Percentiles rank a stretch among this genome's conserved stretches.
phyloP scores from a whole-genome alignment of 2,888 invertebrate species.

The Hydroisotoma schaefferi region DNA sequence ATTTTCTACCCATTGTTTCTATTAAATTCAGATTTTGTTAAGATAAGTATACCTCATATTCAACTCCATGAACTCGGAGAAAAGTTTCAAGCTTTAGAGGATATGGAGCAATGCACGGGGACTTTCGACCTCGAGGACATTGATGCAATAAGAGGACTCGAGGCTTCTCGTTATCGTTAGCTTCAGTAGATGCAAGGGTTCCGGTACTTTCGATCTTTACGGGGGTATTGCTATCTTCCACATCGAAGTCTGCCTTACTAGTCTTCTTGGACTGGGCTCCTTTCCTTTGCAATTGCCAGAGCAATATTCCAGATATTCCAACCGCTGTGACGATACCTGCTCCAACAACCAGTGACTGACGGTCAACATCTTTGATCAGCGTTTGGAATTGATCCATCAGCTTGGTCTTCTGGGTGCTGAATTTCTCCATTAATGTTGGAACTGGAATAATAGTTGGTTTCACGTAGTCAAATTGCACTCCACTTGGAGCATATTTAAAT shows the following conservation, averaged over 20 bases:
- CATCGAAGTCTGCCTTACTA: constrained; percentile 1
- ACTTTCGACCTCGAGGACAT: constrained; percentile 39
- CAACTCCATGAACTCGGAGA: constrained; percentile 35
- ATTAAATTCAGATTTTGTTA: not conserved
- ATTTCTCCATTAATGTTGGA: not conserved
- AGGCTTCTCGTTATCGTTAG: constrained; percentile 12
- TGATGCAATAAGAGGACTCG: constrained; percentile 31
- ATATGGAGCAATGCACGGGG: constrained; percentile 45
- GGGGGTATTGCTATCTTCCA: not conserved
- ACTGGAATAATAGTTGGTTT: too few relatives aligned
- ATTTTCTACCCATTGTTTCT: not conserved
- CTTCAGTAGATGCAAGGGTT: constrained; percentile 9
- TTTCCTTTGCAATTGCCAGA: constrained; percentile 12
- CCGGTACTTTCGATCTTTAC: not conserved
- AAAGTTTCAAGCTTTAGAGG: constrained; percentile 45
- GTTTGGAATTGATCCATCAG: not conserved
- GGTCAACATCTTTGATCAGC: constrained; percentile 8
- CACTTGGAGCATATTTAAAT: not conserved
- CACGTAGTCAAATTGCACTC: too few relatives aligned
- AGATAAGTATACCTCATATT: constrained; percentile 35
- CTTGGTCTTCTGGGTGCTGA: not conserved
- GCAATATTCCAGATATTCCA: constrained; percentile 9
- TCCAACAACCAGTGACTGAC: not conserved
- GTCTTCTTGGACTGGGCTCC: not conserved
- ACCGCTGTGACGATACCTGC: constrained; percentile 6